These are phyloP conservation scores for Salticus scenicus DNA, from an alignment of 2,888 invertebrate species.

Conservation along the genomic window DNA sequence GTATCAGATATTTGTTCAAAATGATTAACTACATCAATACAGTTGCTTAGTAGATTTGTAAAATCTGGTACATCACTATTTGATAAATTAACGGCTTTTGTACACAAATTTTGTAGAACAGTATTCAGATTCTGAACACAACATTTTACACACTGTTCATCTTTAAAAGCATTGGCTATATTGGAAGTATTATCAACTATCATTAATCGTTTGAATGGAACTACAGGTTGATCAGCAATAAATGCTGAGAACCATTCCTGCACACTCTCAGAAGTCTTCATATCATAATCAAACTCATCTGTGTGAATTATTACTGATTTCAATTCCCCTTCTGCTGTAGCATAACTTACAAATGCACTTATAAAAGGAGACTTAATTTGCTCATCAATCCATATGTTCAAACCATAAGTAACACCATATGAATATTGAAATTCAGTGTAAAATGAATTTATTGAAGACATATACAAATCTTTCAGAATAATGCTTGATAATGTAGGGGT, in stretches of 20 bases:
- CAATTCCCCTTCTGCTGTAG: conserved; percentile 20
- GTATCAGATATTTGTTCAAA: conserved; percentile 39
- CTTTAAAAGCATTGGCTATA: conserved; percentile 36
- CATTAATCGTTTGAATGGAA: conserved; percentile 51
- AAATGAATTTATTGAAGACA: conserved; percentile 47
- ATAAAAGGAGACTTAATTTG: conserved; percentile 42
- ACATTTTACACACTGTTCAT: conserved; percentile 51
- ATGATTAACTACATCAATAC: conserved; percentile 38
- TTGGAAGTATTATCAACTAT: conserved; percentile 46
- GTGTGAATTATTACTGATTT: conserved; percentile 61
- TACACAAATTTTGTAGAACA: conserved; percentile 20
- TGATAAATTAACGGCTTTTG: conserved; percentile 18
- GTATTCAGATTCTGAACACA: conserved; percentile 36
- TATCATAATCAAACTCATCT: conserved; percentile 62
- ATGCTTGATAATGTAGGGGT: conserved; percentile 52
- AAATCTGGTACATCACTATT: conserved; percentile 53
- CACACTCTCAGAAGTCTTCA: conserved; percentile 34
- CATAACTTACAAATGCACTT: conserved; percentile 43
- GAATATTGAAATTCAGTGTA: conserved; percentile 64
- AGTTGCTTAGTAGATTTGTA: conserved; percentile 39
- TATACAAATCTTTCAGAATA: conserved; percentile 55
- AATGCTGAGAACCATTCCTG: conserved; percentile 42
- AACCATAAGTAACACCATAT: conserved; percentile 51
- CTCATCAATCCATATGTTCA: conserved; percentile 58
- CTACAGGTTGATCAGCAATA: conserved; percentile 51